Base-by-base conservation (phyloP, 64 coral and sea anemone species). In the Dendronephthya gigantea region DNA sequence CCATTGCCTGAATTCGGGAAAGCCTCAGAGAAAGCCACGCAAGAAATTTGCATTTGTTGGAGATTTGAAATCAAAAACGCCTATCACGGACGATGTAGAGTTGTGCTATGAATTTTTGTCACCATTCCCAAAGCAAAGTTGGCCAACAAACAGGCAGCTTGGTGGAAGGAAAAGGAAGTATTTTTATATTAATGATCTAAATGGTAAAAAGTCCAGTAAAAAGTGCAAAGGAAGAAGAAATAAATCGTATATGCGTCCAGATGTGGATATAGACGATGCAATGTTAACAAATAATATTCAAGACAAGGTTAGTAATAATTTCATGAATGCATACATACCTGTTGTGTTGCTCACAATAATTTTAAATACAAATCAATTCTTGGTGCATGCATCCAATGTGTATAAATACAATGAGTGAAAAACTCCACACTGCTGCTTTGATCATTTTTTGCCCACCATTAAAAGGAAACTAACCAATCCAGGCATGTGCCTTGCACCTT, bases 71-170 rank as follows among this genome's bases (percentile, higher is more conserved):
- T 27, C 55, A 7, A 62, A 62, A n/a, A n/a, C n/a, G 51, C 70
- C 68, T 33, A 84, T 50, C 35, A 2, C 68, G 30, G 25, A 66
- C 14, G 68, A 70, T 41, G 50, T 68, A 17, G 90, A 88, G 51
- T 79, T 92, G 48, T 27, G 37, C 59, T 92, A 92, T 49, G 90
- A 92, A 50, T 59, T 92, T 0, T 88, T 55, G 33, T 45, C 83
- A 16, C 83, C 81, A 15, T 65, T 84, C 23, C 15, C 82, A 56
- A 23, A 15, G 15, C 34, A 83, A 2, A 81, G 45, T 2, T 92
- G 90, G 90, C 90, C 90, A 11, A 29, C 36, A 55, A 79, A 81
- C 9, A 11, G 55, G 16, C 83, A 92, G 82, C 49, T 50, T 32
- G 27, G 34, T 41, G 16, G 37, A 39, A 22, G 75, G 13, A 40